These are phyloP conservation scores for Rambutsinella grinnellia DNA, from an alignment of 2,888 invertebrate genomes.

Conservation along the genomic window DNA sequence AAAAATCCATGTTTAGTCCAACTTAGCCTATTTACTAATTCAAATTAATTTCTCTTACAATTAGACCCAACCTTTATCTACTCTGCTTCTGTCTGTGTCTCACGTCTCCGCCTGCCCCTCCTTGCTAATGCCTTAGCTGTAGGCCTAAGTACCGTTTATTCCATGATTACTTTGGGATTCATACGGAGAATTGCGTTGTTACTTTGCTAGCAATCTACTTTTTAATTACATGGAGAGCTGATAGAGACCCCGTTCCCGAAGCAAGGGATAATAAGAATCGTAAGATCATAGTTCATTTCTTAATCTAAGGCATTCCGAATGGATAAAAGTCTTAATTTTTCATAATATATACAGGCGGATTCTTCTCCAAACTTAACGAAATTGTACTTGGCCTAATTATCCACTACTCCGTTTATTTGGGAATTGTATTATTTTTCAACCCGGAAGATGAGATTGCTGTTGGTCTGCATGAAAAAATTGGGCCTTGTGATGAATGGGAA, in stretches of 20 bases:
- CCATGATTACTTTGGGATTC: conserved; percentile 78
- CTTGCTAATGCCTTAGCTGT: conserved; percentile 71
- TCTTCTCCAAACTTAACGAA: conserved; percentile 58
- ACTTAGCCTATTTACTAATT: neutral
- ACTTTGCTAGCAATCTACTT: conserved; percentile 76
- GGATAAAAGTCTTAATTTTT: no score
- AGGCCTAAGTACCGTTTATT: conserved; percentile 83
- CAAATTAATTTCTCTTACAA: conserved; percentile 15
- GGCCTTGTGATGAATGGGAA: conserved; percentile 77
- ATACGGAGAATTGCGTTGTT: conserved; percentile 81
- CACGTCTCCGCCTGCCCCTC: conserved; percentile 70
- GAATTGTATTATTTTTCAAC: conserved; percentile 76
- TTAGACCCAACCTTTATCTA: conserved; percentile 73
- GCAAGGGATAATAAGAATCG: conserved; percentile 20
- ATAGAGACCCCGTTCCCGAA: conserved; percentile 70
- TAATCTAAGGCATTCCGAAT: no score
- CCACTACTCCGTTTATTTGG: conserved; percentile 77
- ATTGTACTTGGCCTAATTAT: conserved; percentile 71
- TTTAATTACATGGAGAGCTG: conserved; percentile 75
- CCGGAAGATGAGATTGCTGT: conserved; percentile 78
- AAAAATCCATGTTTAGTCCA: conserved; percentile 1
- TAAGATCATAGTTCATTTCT: neutral
- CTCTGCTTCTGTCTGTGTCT: conserved; percentile 71
- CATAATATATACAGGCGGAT: neutral
- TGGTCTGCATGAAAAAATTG: conserved; percentile 82